Percentiles rank a stretch among this genome's conserved stretches.
These are phyloP conservation scores for Pygmarrhopalites habei DNA, from an alignment of 1,140 invertebrate species.

Conservation along the genomic window DNA sequence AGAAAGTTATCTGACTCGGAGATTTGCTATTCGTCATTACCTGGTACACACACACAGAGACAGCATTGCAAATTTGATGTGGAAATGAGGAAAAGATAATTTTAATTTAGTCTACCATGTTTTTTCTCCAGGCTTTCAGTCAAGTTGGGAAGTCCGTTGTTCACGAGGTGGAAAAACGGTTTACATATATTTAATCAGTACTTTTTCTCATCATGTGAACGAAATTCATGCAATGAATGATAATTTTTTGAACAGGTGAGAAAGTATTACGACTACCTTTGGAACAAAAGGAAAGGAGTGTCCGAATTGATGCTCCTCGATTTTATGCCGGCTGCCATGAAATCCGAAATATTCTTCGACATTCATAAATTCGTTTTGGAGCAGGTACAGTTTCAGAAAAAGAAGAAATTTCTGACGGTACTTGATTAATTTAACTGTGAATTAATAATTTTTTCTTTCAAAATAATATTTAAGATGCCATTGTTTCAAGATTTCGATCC, in stretches of 20 bases:
- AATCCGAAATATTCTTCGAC: slow-evolving; percentile 32
- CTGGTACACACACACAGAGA: too few species aligned
- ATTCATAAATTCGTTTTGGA: slow-evolving; percentile 37
- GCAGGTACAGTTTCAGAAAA: too few species aligned
- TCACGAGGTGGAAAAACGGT: not conserved
- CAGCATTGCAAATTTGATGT: too few species aligned
- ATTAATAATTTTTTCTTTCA: too few species aligned
- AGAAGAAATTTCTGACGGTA: too few species aligned
- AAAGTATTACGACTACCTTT: slow-evolving; percentile 34
- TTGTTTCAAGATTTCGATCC: slow-evolving; percentile 24
- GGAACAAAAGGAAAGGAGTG: slow-evolving; percentile 31
- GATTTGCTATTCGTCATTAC: slow-evolving; percentile 28
- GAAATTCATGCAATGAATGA: not conserved
- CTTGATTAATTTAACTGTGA: too few species aligned
- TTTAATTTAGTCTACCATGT: too few species aligned
- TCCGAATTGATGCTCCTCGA: slow-evolving; percentile 28
- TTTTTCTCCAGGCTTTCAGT: slow-evolving; percentile 17
- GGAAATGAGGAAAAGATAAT: too few species aligned
- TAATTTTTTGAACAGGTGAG: not conserved
- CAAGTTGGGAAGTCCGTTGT: not conserved
- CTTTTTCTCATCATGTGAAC: slow-evolving; percentile 8
- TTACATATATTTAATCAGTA: not conserved
- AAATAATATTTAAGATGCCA: slow-evolving; percentile 15
- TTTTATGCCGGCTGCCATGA: slow-evolving; percentile 28
- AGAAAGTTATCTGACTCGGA: slow-evolving; percentile 26